Conservation (phyloP, 2,888 invertebrate species). For the Xanthostigma xanthostigma region DNA sequence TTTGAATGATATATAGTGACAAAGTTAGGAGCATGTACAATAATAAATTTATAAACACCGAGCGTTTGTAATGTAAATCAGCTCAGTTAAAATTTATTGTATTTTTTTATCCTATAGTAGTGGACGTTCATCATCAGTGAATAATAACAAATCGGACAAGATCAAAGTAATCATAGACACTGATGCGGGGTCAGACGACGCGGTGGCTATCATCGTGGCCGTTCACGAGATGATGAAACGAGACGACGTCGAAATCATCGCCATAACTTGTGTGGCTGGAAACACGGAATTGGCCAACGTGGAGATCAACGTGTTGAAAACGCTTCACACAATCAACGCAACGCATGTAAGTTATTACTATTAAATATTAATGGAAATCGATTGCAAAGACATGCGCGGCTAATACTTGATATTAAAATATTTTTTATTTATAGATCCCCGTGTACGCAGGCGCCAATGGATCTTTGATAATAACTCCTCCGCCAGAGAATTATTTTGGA, state of each 20-base stretch:
- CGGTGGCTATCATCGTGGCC: constrained; percentile 27
- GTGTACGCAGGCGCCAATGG: constrained; percentile 28
- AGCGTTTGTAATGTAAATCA: too few relatives aligned
- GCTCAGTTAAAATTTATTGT: too few relatives aligned
- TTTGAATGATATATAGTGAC: too few relatives aligned
- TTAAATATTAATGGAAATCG: neutral
- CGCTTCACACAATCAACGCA: constrained; percentile 25
- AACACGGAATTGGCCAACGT: constrained; percentile 34
- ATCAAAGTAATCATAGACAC: constrained; percentile 29
- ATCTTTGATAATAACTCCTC: constrained; percentile 21
- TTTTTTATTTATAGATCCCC: constrained; percentile 27
- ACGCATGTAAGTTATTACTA: constrained; percentile 22
- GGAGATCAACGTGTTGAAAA: constrained; percentile 32
- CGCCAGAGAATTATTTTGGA: constrained; percentile 23
- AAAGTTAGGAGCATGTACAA: too few relatives aligned
- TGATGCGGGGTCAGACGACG: constrained; percentile 34
- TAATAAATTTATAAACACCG: too few relatives aligned
- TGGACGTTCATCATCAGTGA: too few relatives aligned
- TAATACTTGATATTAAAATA: neutral
- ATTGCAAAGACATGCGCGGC: too few relatives aligned
- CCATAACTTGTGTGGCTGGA: constrained; percentile 39
- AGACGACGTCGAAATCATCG: constrained; percentile 27
- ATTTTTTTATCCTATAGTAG: too few relatives aligned
- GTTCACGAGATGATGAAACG: constrained; percentile 16
- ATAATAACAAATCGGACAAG: too few relatives aligned